phyloP scores from a whole-genome alignment of 2,888 invertebrate genomes.

The Salpingus planirostris region DNA sequence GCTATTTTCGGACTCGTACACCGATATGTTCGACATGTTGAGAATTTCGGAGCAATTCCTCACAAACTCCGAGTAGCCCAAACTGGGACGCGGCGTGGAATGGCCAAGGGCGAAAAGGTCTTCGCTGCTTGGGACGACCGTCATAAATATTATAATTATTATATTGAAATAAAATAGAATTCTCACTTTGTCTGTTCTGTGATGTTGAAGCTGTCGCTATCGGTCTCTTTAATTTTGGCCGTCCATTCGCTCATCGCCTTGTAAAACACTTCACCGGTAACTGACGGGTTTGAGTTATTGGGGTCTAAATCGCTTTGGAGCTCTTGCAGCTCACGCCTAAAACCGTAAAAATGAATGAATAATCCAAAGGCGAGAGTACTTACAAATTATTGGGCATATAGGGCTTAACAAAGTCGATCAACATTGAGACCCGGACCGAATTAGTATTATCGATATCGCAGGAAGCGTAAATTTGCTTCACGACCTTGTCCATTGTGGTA shows the following conservation, averaged over 20 bases:
- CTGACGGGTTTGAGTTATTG: background rate
- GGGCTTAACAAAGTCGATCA: background rate
- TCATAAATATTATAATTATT: too few species aligned
- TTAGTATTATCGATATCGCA: background rate
- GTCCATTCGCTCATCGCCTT: background rate
- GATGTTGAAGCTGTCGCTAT: constrained; percentile 27
- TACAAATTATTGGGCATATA: background rate
- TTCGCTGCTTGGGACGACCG: too few species aligned
- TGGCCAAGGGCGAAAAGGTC: too few species aligned
- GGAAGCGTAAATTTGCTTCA: background rate
- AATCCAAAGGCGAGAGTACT: background rate
- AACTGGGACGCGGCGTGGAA: too few species aligned
- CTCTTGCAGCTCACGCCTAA: background rate
- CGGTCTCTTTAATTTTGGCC: background rate
- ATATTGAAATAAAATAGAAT: too few species aligned
- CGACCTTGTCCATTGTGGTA: background rate
- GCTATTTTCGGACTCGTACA: too few species aligned
- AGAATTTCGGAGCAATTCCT: too few species aligned
- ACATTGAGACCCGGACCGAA: background rate
- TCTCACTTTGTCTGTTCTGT: too few species aligned
- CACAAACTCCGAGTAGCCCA: too few species aligned
- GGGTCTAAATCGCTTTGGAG: background rate
- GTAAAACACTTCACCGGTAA: background rate
- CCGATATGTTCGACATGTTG: too few species aligned
- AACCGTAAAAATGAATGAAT: background rate